Evolutionary conservation across 2,797 vertebrate species (phyloP).

Genomic region (Trachops cirrhosus): DNA sequence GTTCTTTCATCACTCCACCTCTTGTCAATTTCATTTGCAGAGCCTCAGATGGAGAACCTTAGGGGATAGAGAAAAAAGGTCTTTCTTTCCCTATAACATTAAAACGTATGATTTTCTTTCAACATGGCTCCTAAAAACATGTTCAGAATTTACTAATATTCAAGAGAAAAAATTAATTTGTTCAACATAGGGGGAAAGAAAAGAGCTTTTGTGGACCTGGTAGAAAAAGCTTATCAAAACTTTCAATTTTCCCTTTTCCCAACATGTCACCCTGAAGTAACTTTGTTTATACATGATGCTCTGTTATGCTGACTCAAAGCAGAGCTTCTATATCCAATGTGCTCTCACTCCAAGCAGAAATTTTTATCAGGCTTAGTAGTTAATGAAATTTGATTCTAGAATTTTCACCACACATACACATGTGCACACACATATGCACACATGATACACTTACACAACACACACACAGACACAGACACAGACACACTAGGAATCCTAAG

Average conservation of each 20-base stretch:
- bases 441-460: neutral
- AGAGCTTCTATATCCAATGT: neutral
- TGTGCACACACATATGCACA: accelerated
- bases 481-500: neutral
- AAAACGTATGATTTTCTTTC: neutral
- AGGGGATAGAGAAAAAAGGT: neutral
- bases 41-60: neutral
- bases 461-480: no score
- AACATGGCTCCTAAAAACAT: neutral
- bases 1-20: neutral
- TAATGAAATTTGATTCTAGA: neutral
- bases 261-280: no score
- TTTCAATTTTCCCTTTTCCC: accelerated
- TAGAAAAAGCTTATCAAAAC: neutral
- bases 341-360: neutral
- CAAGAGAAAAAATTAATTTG: neutral
- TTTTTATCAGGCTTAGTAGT: neutral
- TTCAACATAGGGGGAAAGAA: neutral
- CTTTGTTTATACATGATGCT: neutral
- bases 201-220: neutral
- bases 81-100: neutral
- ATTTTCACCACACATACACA: neutral
- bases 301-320: neutral
- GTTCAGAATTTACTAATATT: no score
- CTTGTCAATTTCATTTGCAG: neutral